These are phyloP conservation scores for Electrona antarctica DNA, from an alignment of 2,113 vertebrate genomes.

Conservation along the genomic window DNA sequence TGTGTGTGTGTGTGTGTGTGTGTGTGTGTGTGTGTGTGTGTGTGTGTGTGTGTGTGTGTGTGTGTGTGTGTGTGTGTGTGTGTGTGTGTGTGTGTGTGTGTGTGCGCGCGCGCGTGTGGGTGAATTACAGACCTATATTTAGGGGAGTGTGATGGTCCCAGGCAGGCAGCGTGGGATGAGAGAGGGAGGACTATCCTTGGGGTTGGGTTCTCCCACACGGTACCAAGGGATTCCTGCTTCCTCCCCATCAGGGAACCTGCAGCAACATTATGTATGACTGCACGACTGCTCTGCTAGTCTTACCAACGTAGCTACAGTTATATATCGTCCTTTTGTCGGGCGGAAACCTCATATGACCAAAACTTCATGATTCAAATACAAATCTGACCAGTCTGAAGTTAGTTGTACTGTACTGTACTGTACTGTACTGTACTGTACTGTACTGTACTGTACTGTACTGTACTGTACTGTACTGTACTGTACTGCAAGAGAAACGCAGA, in stretches of 20 bases:
- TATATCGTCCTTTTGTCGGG: background rate
- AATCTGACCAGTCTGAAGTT: background rate
- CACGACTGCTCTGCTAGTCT: background rate
- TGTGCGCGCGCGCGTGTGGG: background rate
- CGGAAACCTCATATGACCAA: too few relatives aligned
- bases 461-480: too few relatives aligned
- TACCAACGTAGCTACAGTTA: background rate
- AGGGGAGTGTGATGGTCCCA: background rate
- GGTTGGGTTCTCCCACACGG: constrained; percentile 7
- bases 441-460: too few relatives aligned
- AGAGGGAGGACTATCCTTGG: background rate
- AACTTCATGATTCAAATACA: background rate
- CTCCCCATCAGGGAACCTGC: background rate
- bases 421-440: too few relatives aligned
- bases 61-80: background rate
- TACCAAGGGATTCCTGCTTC: background rate
- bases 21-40: background rate
- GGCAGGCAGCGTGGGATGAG: background rate
- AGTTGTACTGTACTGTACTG: too few relatives aligned
- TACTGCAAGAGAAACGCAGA: too few relatives aligned
- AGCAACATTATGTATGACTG: constrained; percentile 5
- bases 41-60: background rate
- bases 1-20: background rate
- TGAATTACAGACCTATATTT: background rate
- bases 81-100: background rate